Evolutionary conservation across 2,888 invertebrate species (phyloP).

Genomic region (Sesia bembeciformis): DNA sequence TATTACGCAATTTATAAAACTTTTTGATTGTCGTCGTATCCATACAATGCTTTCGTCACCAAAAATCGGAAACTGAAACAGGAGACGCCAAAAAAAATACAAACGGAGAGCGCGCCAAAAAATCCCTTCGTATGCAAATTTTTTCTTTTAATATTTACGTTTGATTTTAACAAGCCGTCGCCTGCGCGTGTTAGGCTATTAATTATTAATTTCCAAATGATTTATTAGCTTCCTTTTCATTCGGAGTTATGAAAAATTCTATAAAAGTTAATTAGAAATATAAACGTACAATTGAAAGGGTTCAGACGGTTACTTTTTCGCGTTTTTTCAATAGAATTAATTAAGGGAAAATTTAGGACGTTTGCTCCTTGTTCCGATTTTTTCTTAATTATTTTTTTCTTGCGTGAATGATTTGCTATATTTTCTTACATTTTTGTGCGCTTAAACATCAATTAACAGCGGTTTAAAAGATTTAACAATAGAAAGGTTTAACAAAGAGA

Average conservation of each 20-base stretch:
- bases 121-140: slow-evolving; percentile 65
- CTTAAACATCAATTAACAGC: no score
- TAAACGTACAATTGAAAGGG: slow-evolving; percentile 48
- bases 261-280: slow-evolving; percentile 51
- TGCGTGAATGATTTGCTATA: no score
- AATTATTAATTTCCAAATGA: slow-evolving; percentile 70
- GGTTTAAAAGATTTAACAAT: no score
- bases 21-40: not conserved
- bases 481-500: no score
- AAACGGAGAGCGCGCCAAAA: slow-evolving; percentile 18
- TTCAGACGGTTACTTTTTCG: slow-evolving; percentile 21
- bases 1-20: no score
- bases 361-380: slow-evolving; percentile 1
- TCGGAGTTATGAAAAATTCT: slow-evolving; percentile 47
- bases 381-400: not conserved
- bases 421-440: no score
- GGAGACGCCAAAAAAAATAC: slow-evolving; percentile 25
- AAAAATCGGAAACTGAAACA: not conserved
- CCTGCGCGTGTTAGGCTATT: slow-evolving; percentile 42
- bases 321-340: slow-evolving; percentile 52
- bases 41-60: not conserved
- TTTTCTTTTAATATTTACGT: slow-evolving; percentile 46
- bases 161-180: slow-evolving; percentile 53
- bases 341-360: slow-evolving; percentile 31
- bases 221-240: slow-evolving; percentile 49